Conservation (phyloP, 2,888 invertebrate species). For the Oegoconia quadripuncta region DNA sequence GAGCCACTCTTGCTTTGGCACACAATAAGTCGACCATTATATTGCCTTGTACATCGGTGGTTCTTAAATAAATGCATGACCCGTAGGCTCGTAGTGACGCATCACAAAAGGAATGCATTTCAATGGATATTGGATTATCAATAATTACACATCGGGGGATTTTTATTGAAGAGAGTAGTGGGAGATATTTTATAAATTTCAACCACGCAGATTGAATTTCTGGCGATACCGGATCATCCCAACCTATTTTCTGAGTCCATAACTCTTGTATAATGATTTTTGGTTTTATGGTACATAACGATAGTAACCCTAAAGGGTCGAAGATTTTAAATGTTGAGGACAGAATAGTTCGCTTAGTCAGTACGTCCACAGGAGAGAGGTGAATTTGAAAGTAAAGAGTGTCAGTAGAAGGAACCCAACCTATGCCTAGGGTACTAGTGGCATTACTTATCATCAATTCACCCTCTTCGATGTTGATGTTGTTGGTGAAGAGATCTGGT, state of each 20-base stretch:
- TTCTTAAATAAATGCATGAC: slow-evolving; percentile 8
- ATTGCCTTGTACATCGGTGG: not conserved
- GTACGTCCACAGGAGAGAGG: not conserved
- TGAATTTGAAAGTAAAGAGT: slow-evolving; percentile 10
- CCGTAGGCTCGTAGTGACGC: slow-evolving; percentile 6
- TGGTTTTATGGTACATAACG: slow-evolving; percentile 13
- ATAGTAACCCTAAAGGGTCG: slow-evolving; percentile 14
- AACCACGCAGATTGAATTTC: slow-evolving; percentile 1
- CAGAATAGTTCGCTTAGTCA: slow-evolving; percentile 18
- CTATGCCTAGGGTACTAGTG: slow-evolving; percentile 13
- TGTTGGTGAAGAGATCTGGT: not conserved
- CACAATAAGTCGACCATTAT: slow-evolving; percentile 2
- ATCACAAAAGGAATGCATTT: slow-evolving; percentile 10
- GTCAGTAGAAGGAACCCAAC: slow-evolving; percentile 14
- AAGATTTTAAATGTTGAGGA: slow-evolving; percentile 16
- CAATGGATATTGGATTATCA: slow-evolving; percentile 3
- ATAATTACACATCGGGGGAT: slow-evolving; percentile 6
- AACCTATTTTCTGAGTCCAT: slow-evolving; percentile 10
- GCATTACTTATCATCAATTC: slow-evolving; percentile 6
- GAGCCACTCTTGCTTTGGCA: slow-evolving; percentile 9
- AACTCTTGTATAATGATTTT: slow-evolving; percentile 16
- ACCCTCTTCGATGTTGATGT: no score
- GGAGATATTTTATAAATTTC: slow-evolving; percentile 1
- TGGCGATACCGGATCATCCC: slow-evolving; percentile 13
- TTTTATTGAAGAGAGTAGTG: not conserved